Percentiles rank a stretch among this genome's conserved stretches.
phyloP scores from a whole-genome alignment of 2,113 vertebrate species.

The Sterrhoptilus dennistouni region DNA sequence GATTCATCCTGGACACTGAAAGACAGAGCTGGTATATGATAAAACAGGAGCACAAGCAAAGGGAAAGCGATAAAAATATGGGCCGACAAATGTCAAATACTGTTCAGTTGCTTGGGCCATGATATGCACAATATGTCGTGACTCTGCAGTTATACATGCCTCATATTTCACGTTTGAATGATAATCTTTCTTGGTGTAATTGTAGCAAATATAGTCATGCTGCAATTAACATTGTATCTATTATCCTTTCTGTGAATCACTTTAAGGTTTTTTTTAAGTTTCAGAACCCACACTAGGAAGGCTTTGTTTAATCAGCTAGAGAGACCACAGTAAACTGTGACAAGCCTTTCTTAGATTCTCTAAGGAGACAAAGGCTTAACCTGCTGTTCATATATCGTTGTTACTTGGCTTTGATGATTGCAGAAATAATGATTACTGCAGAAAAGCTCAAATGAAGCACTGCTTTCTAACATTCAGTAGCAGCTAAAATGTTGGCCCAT shows the following conservation, averaged over 20 bases:
- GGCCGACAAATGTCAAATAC: slow-evolving; percentile 1
- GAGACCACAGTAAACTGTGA: neutral
- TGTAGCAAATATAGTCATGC: neutral
- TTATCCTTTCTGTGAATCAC: neutral
- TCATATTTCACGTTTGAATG: neutral
- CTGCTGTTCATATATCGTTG: neutral
- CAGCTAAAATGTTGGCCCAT: neutral
- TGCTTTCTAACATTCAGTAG: neutral
- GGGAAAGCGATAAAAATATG: neutral
- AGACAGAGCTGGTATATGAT: neutral
- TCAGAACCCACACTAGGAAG: neutral
- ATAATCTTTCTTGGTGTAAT: slow-evolving; percentile 1
- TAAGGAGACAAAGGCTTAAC: neutral
- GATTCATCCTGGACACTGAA: neutral
- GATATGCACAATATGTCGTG: neutral
- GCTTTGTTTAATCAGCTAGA: neutral
- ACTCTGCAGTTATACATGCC: neutral
- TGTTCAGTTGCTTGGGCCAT: neutral
- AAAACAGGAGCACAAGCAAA: neutral
- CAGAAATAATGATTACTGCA: neutral
- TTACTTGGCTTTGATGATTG: neutral
- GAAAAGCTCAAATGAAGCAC: neutral
- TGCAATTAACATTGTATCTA: neutral
- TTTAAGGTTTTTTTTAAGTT: neutral
- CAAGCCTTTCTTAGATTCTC: neutral